Conservation (phyloP, 2,888 invertebrate genomes). For the Nemotelus pantherinus region DNA sequence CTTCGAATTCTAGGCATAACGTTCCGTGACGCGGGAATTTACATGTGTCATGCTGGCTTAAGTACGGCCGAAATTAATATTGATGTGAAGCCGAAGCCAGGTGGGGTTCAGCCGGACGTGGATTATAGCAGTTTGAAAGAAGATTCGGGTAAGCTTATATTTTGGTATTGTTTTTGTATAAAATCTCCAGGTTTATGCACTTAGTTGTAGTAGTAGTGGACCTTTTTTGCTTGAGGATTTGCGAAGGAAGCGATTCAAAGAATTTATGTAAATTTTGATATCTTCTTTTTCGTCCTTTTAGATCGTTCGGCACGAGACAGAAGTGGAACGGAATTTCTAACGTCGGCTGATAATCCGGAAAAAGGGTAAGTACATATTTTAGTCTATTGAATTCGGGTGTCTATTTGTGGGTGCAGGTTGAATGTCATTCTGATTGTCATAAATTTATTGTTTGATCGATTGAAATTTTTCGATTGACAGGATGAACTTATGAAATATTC, state of each 20-base stretch:
- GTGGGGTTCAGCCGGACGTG: conserved; percentile 81
- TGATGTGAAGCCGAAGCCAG: conserved; percentile 81
- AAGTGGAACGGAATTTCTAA: conserved; percentile 62
- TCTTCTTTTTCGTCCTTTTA: conserved; percentile 48
- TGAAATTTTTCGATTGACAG: no score
- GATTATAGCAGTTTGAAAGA: conserved; percentile 73
- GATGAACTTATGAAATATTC: no score
- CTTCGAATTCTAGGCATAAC: conserved; percentile 84
- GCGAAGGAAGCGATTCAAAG: neutral
- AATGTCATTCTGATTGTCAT: neutral
- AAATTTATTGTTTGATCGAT: no score
- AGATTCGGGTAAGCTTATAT: conserved; percentile 59
- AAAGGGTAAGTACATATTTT: conserved; percentile 58
- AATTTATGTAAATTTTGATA: conserved; percentile 37
- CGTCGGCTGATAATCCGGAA: conserved; percentile 62
- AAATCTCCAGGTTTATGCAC: neutral
- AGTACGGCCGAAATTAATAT: conserved; percentile 84
- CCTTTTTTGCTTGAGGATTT: neutral
- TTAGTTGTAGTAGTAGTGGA: neutral
- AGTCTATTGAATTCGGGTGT: neutral
- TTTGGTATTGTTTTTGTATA: conserved; percentile 4
- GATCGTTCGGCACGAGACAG: conserved; percentile 63
- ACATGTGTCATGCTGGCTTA: conserved; percentile 86
- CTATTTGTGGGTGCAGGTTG: neutral
- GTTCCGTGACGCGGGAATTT: conserved; percentile 83